These are phyloP conservation scores for Limanda limanda DNA, from an alignment of 2,113 vertebrate genomes.

Conservation along the genomic window DNA sequence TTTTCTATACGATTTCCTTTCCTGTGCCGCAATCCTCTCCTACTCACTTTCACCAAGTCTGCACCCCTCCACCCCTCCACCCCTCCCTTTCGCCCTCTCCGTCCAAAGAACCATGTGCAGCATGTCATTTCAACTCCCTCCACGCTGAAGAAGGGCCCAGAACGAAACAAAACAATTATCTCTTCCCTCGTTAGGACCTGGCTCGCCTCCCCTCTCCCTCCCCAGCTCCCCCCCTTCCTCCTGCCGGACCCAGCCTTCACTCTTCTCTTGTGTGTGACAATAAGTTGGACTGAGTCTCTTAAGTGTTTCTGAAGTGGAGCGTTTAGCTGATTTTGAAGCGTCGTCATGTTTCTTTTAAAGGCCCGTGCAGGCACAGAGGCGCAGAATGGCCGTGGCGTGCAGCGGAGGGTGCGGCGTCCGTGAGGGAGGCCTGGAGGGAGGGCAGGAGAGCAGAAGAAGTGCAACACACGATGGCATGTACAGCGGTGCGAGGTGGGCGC, in stretches of 20 bases:
- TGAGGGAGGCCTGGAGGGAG: slow-evolving; percentile 1
- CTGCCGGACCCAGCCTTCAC: slow-evolving; percentile 44
- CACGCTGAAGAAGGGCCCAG: slow-evolving; percentile 59
- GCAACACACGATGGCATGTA: slow-evolving; percentile 44
- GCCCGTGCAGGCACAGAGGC: slow-evolving; percentile 34
- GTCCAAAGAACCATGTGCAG: slow-evolving; percentile 71
- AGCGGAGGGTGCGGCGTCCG: background rate
- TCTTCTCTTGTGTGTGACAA: slow-evolving; percentile 56
- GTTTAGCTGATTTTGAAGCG: slow-evolving; percentile 69
- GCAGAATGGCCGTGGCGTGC: slow-evolving; percentile 5
- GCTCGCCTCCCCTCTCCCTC: slow-evolving; percentile 61
- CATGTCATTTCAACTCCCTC: slow-evolving; percentile 72
- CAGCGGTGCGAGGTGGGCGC: slow-evolving; percentile 37
- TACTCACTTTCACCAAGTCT: slow-evolving; percentile 31
- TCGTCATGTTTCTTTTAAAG: slow-evolving; percentile 74
- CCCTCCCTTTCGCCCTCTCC: slow-evolving; percentile 38
- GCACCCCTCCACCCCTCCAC: background rate
- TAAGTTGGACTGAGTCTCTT: slow-evolving; percentile 73
- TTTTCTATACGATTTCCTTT: slow-evolving; percentile 28
- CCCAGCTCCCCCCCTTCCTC: slow-evolving; percentile 44
- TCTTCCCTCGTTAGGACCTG: slow-evolving; percentile 72
- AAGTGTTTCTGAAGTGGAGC: slow-evolving; percentile 76
- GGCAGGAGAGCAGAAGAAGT: slow-evolving; percentile 14
- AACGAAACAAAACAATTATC: slow-evolving; percentile 80
- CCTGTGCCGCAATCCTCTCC: slow-evolving; percentile 21